A percentile compares a stretch with the other conserved stretches of the same genome.
These are phyloP conservation scores for Scaptomyza reducta DNA, from an alignment of 2,888 invertebrate species.

Conservation along the genomic window DNA sequence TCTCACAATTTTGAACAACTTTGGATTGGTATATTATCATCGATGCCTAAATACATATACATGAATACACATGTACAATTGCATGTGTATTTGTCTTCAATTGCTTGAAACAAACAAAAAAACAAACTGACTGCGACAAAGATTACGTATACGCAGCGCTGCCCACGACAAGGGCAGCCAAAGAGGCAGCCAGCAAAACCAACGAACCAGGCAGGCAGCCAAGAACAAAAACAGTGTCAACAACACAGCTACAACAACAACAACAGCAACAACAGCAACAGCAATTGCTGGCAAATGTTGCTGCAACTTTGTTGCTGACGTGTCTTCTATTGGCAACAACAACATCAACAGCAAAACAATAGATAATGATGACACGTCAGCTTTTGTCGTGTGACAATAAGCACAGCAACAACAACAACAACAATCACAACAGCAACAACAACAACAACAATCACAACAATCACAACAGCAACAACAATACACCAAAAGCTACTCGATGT, in stretches of 20 bases:
- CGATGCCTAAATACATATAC: no score
- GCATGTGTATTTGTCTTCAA: neutral
- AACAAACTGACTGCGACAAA: constrained; percentile 16
- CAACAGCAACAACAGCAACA: constrained; percentile 11
- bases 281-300: constrained; percentile 48
- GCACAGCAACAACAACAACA: constrained; percentile 48
- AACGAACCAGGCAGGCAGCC: constrained; percentile 24
- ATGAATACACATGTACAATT: no score
- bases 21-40: no score
- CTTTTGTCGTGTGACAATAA: constrained; percentile 75
- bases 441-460: constrained; percentile 40
- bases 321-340: constrained; percentile 34
- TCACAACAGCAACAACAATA: constrained; percentile 33
- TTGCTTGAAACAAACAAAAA: constrained; percentile 17
- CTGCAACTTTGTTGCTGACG: constrained; percentile 65
- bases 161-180: constrained; percentile 1
- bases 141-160: constrained; percentile 44
- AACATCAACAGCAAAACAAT: constrained; percentile 55
- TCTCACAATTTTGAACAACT: no score
- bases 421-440: constrained; percentile 48
- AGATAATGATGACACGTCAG: constrained; percentile 76
- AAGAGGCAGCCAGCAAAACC: constrained; percentile 21
- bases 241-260: constrained; percentile 21
- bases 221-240: constrained; percentile 48
- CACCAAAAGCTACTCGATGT: constrained; percentile 66